Evolutionary conservation across 23 tunicate genomes (phyloP).

Genomic region (Clavelina lepadiformis): DNA sequence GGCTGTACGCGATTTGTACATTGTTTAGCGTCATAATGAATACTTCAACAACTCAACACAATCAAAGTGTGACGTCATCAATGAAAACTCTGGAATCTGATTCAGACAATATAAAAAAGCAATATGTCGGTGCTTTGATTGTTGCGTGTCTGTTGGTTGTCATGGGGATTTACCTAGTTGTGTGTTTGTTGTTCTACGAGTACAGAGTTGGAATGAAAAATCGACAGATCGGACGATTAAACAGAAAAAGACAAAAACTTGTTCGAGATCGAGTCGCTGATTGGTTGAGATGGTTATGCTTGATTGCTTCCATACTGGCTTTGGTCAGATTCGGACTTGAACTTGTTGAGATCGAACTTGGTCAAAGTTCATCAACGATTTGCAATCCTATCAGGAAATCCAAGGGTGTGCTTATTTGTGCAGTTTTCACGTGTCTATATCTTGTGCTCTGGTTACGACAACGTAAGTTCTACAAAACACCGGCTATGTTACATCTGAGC

Average conservation of each 20-base stretch:
- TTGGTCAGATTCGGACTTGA: constrained; percentile 26
- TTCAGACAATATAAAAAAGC: no score
- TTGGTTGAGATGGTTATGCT: constrained; percentile 47
- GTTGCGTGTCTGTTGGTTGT: no score
- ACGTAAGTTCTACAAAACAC: constrained; percentile 44
- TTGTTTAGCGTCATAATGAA: no score
- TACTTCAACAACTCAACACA: no score
- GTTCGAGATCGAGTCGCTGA: constrained; percentile 28
- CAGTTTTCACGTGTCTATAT: constrained; percentile 36
- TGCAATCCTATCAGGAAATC: constrained; percentile 33
- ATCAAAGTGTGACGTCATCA: no score
- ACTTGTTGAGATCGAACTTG: constrained; percentile 31
- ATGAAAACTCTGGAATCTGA: no score
- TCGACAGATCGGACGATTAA: no score
- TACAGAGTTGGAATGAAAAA: neutral
- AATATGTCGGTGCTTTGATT: no score
- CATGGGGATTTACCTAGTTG: no score
- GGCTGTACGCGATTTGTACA: no score
- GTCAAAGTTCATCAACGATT: constrained; percentile 5
- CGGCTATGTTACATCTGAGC: constrained; percentile 26
- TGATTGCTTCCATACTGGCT: constrained; percentile 23
- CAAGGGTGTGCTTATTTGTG: constrained; percentile 38
- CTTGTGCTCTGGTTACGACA: constrained; percentile 73
- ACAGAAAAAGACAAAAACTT: no score
- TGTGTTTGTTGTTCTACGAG: no score